A percentile compares a stretch with the other conserved stretches of the same genome.
Evolutionary conservation across 2,888 invertebrate genomes (phyloP).

Genomic region (Macroteleia sp.): DNA sequence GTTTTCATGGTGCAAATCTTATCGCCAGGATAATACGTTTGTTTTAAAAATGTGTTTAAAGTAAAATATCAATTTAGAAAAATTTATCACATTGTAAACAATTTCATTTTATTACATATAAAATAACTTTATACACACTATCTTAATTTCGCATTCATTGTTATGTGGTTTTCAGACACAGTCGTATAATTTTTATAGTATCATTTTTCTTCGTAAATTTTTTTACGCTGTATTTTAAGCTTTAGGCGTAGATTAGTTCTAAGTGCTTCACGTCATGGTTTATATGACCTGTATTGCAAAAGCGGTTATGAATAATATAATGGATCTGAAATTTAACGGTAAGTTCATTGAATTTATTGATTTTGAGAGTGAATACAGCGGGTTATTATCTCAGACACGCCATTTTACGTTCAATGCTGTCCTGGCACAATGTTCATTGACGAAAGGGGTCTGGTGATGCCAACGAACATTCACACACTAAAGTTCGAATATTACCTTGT

Average conservation of each 20-base stretch:
- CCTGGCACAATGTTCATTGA: slow-evolving; percentile 20
- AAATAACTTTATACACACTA: too few species aligned
- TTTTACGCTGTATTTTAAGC: slow-evolving; percentile 41
- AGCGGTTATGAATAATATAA: slow-evolving; percentile 9
- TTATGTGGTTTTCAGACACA: too few species aligned
- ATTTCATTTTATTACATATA: too few species aligned
- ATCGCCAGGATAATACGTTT: too few species aligned
- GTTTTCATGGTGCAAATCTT: too few species aligned
- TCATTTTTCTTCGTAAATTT: slow-evolving; percentile 1
- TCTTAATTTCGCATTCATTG: too few species aligned
- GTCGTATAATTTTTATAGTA: not conserved
- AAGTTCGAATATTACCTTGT: slow-evolving; percentile 76
- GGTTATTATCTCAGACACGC: not conserved
- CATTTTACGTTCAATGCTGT: slow-evolving; percentile 2
- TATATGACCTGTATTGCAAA: not conserved
- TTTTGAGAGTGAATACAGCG: slow-evolving; percentile 18
- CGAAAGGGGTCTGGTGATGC: slow-evolving; percentile 15
- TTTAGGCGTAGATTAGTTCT: slow-evolving; percentile 24
- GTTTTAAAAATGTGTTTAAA: too few species aligned
- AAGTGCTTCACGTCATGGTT: slow-evolving; percentile 24
- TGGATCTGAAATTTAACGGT: slow-evolving; percentile 17
- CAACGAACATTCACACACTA: slow-evolving; percentile 39
- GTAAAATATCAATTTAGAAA: too few species aligned
- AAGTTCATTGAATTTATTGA: slow-evolving; percentile 25
- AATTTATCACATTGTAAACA: too few species aligned